phyloP scores from a whole-genome alignment of 2,888 invertebrate species.

The Sacculina carcini region DNA sequence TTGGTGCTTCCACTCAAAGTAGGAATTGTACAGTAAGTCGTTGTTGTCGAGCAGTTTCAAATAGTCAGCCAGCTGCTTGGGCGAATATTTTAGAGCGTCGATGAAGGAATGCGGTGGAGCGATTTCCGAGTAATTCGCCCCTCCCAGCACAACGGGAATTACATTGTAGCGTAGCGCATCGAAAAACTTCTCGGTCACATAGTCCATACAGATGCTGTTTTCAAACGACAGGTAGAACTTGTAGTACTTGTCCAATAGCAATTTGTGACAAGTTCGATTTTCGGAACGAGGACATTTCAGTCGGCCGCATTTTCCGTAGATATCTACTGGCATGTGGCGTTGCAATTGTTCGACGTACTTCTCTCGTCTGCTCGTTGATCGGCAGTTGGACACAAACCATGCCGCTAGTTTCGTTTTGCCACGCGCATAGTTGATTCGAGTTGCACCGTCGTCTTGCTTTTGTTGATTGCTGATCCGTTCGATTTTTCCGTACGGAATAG shows the following conservation, averaged over 20 bases:
- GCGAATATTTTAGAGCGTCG: constrained; percentile 17
- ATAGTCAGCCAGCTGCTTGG: constrained; percentile 16
- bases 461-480: neutral
- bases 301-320: constrained; percentile 14
- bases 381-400: constrained; percentile 15
- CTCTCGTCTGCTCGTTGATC: constrained; percentile 12
- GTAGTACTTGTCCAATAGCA: constrained; percentile 12
- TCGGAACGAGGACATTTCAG: constrained; percentile 5
- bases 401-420: constrained; percentile 9
- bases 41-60: constrained; percentile 15
- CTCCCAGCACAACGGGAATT: constrained; percentile 18
- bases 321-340: constrained; percentile 12
- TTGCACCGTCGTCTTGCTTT: neutral
- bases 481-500: constrained; percentile 5
- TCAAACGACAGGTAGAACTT: constrained; percentile 17
- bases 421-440: neutral
- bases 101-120: constrained; percentile 18
- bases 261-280: neutral
- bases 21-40: constrained; percentile 13
- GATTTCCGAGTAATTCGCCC: constrained; percentile 16
- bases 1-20: constrained; percentile 13
- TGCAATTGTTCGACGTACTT: constrained; percentile 11
- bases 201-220: constrained; percentile 17
- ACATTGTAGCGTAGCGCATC: constrained; percentile 14
- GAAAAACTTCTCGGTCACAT: constrained; percentile 17